Evolutionary conservation across 2,888 invertebrate species (phyloP).

Genomic region (Liodrosophila aerea): DNA sequence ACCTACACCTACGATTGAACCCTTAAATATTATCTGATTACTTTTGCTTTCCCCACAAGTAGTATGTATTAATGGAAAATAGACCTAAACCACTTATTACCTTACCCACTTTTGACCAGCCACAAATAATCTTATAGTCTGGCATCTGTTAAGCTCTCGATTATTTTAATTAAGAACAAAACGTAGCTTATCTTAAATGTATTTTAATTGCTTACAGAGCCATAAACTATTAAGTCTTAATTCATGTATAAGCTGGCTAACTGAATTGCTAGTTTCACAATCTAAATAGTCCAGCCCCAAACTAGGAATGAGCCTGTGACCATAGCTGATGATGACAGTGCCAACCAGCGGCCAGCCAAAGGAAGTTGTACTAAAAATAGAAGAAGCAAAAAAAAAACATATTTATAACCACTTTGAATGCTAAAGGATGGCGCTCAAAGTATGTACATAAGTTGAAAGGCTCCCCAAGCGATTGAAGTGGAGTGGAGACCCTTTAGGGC

Average conservation of each 20-base stretch:
- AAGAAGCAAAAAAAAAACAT: slow-evolving; percentile 26
- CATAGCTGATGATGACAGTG: slow-evolving; percentile 32
- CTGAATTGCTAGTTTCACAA: slow-evolving; percentile 30
- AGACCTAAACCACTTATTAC: too few relatives aligned
- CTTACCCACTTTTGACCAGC: too few relatives aligned
- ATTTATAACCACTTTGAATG: slow-evolving; percentile 52
- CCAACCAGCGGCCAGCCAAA: slow-evolving; percentile 20
- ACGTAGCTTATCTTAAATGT: background rate
- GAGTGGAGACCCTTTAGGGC: slow-evolving; percentile 10
- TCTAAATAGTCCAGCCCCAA: slow-evolving; percentile 33
- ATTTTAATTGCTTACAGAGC: slow-evolving; percentile 4
- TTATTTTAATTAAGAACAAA: too few relatives aligned
- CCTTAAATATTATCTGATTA: too few relatives aligned
- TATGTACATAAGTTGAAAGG: slow-evolving; percentile 13
- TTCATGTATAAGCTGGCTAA: slow-evolving; percentile 19
- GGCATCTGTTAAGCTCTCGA: too few relatives aligned
- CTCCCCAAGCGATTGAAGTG: slow-evolving; percentile 2
- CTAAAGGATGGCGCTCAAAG: slow-evolving; percentile 40
- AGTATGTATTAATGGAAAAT: too few relatives aligned
- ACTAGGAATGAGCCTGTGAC: background rate
- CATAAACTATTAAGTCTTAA: slow-evolving; percentile 18
- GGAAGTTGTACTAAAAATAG: slow-evolving; percentile 55
- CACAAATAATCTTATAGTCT: too few relatives aligned
- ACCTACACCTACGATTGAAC: too few relatives aligned
- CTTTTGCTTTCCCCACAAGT: too few relatives aligned